Evolutionary conservation across 2,888 invertebrate genomes (phyloP).

Genomic region (Ophioninae sp.): DNA sequence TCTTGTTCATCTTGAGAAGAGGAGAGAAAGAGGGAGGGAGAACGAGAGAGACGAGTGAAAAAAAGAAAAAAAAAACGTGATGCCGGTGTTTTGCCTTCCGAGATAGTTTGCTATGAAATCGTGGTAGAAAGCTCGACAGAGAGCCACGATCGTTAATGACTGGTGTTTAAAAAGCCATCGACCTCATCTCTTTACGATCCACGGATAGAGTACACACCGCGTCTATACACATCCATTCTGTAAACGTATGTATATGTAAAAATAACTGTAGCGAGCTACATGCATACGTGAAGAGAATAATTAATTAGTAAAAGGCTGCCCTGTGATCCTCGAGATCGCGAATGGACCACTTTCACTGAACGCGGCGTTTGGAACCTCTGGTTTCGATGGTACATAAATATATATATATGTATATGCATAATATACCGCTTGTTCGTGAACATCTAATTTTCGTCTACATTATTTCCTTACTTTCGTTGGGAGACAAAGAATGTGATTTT

Average conservation of each 20-base stretch:
- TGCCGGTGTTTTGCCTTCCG: conserved; percentile 19
- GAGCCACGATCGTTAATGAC: conserved; percentile 57
- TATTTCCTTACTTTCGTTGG: conserved; percentile 3
- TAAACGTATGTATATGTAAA: conserved; percentile 29
- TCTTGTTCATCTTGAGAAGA: neutral
- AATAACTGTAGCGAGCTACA: conserved; percentile 49
- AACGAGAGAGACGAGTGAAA: conserved; percentile 7
- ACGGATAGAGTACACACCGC: conserved; percentile 30
- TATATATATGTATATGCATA: no score
- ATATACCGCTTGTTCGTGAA: conserved; percentile 9
- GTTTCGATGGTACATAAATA: neutral
- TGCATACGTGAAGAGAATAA: conserved; percentile 57
- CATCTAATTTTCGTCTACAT: conserved; percentile 30
- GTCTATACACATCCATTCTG: conserved; percentile 21
- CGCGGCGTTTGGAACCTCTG: conserved; percentile 29
- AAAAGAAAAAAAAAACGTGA: conserved; percentile 28
- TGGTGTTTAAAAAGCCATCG: conserved; percentile 63
- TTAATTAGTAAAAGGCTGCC: conserved; percentile 62
- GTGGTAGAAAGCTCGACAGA: conserved; percentile 55
- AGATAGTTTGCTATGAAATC: conserved; percentile 54
- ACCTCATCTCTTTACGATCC: conserved; percentile 57
- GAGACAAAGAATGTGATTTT: neutral
- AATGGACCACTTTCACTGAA: conserved; percentile 62
- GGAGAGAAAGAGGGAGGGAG: neutral
- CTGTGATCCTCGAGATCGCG: conserved; percentile 57